Evolutionary conservation across 2,888 invertebrate genomes (phyloP).

Genomic region (Platycheirus albimanus): DNA sequence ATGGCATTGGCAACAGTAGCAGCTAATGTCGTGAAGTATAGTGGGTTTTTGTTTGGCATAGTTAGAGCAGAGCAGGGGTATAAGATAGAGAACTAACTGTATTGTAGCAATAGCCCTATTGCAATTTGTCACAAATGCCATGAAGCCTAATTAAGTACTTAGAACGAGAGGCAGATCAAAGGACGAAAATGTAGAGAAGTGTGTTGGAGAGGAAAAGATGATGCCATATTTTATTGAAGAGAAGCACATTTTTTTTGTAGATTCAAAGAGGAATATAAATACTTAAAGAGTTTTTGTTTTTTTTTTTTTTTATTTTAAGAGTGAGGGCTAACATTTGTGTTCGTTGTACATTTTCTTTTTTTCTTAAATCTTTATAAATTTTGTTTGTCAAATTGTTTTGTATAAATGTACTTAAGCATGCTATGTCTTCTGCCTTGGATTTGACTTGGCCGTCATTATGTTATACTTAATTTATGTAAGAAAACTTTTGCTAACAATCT

Average conservation of each 20-base stretch:
- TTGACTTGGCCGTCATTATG: constrained; percentile 35
- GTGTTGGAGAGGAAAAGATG: not conserved
- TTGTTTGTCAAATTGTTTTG: constrained; percentile 27
- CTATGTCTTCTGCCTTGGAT: constrained; percentile 17
- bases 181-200: not conserved
- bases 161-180: constrained; percentile 28
- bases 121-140: constrained; percentile 58
- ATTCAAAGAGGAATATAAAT: not conserved
- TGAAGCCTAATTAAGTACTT: constrained; percentile 72
- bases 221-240: constrained; percentile 22
- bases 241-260: constrained; percentile 6
- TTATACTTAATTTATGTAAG: constrained; percentile 59
- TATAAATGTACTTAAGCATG: constrained; percentile 44
- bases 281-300: constrained; percentile 9
- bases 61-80: not conserved
- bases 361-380: constrained; percentile 27
- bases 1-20: constrained; percentile 54
- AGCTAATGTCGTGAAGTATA: constrained; percentile 39
- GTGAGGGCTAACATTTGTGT: not conserved
- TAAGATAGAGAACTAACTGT: constrained; percentile 14
- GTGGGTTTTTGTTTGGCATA: not conserved
- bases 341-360: too few relatives aligned
- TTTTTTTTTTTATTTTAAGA: not conserved
- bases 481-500: constrained; percentile 65
- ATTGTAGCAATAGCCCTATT: constrained; percentile 30